These are phyloP conservation scores for Sorex maritimensis DNA, from an alignment of 2,797 vertebrate species.

Conservation along the genomic window DNA sequence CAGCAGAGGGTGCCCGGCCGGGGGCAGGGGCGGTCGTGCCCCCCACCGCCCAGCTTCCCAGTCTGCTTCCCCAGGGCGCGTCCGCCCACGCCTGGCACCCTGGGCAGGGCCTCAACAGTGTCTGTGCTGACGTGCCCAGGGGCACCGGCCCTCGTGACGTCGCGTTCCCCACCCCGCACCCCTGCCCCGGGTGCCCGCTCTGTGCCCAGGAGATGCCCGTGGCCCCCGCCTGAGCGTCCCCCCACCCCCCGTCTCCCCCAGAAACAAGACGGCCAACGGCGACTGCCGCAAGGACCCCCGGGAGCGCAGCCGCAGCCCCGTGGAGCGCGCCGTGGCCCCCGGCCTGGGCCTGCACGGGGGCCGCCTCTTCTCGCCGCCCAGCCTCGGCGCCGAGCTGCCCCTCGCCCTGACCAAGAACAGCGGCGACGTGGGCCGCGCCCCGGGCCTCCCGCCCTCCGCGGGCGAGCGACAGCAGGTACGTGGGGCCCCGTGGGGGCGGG, in stretches of 20 bases:
- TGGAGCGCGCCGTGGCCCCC: constrained; percentile 94
- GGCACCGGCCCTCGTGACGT: neutral
- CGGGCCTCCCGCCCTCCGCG: constrained; percentile 90
- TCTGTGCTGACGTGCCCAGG: too few relatives aligned
- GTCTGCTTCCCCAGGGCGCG: too few relatives aligned
- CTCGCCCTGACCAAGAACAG: constrained; percentile 98
- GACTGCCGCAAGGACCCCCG: constrained; percentile 97
- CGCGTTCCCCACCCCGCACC: accelerated
- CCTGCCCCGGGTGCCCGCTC: accelerated
- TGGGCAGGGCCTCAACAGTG: too few relatives aligned
- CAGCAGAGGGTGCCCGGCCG: too few relatives aligned
- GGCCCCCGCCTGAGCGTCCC: accelerated
- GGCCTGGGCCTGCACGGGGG: constrained; percentile 93
- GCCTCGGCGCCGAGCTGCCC: constrained; percentile 97
- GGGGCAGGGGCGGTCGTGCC: too few relatives aligned
- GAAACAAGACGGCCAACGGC: constrained; percentile 95
- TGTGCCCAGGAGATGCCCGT: neutral
- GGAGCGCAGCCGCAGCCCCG: constrained; percentile 96
- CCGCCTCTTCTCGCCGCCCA: constrained; percentile 94
- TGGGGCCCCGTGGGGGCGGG: too few relatives aligned
- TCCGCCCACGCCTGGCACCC: too few relatives aligned
- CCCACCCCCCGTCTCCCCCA: constrained; percentile 61
- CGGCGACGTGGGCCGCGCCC: constrained; percentile 92
- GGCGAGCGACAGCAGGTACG: constrained; percentile 97
- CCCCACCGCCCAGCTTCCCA: too few relatives aligned